Conservation (phyloP, 2,888 invertebrate species). For the Philereme transversata region DNA sequence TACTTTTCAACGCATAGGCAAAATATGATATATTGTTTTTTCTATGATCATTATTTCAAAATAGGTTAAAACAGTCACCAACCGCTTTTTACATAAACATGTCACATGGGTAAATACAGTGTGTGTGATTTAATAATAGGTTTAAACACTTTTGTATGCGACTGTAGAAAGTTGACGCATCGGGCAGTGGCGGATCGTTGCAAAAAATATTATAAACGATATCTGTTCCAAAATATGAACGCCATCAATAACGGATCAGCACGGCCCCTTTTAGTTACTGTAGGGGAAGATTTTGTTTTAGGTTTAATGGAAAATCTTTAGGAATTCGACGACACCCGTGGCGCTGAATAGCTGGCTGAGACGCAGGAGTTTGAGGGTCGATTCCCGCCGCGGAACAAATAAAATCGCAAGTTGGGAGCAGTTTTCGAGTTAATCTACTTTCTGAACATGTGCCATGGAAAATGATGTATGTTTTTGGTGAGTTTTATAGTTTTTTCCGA, state of each 20-base stretch:
- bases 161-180: conserved; percentile 50
- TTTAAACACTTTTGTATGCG: conserved; percentile 30
- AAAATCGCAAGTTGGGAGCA: too few relatives aligned
- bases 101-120: neutral
- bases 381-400: too few relatives aligned
- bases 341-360: too few relatives aligned
- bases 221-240: conserved; percentile 59
- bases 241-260: conserved; percentile 65
- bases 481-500: too few relatives aligned
- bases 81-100: neutral
- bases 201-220: conserved; percentile 77
- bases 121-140: neutral
- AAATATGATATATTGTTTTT: too few relatives aligned
- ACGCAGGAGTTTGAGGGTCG: too few relatives aligned
- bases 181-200: conserved; percentile 42
- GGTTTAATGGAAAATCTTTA: conserved; percentile 15
- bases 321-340: neutral
- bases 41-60: too few relatives aligned
- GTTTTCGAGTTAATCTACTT: too few relatives aligned
- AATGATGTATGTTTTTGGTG: too few relatives aligned
- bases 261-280: conserved; percentile 39
- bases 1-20: too few relatives aligned
- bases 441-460: too few relatives aligned
- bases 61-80: too few relatives aligned
- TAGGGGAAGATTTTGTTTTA: conserved; percentile 32